A percentile compares a stretch with the other conserved stretches of the same genome.
Evolutionary conservation across 2,113 vertebrate genomes (phyloP).

Genomic region (Oreochromis niloticus): DNA sequence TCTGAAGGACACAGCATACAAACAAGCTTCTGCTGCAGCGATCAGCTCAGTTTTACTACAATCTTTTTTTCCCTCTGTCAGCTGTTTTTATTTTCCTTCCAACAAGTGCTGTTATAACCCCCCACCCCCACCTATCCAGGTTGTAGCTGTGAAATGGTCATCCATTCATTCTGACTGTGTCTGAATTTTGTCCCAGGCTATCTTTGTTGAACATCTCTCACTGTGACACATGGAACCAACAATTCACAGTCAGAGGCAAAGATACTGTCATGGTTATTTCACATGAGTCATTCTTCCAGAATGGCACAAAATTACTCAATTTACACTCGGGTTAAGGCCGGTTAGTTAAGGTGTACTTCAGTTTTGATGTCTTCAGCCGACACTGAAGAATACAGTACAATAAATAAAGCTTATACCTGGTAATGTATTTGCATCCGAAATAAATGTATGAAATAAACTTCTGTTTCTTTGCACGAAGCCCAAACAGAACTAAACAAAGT

Average conservation of each 20-base stretch:
- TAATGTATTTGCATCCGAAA: not conserved
- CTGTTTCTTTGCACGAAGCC: not conserved
- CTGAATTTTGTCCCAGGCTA: not conserved
- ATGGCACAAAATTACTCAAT: not conserved
- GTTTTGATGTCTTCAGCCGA: not conserved
- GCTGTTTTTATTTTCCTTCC: fast-evolving
- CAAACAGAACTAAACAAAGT: not conserved
- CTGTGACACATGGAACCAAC: not conserved
- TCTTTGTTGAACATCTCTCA: not conserved
- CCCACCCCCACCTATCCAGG: not conserved
- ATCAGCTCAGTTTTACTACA: not conserved
- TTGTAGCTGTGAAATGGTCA: not conserved
- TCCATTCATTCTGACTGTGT: not conserved
- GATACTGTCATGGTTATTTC: not conserved
- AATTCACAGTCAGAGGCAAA: not conserved
- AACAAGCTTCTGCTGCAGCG: not conserved
- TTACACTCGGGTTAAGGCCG: fast-evolving
- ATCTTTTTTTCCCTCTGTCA: not conserved
- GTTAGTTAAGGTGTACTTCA: not conserved
- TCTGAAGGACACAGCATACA: not conserved
- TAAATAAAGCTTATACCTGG: fast-evolving
- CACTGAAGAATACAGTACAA: not conserved
- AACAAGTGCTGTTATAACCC: not conserved
- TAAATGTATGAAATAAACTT: not conserved
- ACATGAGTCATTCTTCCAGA: not conserved